Evolutionary conservation across 2,888 invertebrate genomes (phyloP).

Genomic region (Leptopterna dolabrata): DNA sequence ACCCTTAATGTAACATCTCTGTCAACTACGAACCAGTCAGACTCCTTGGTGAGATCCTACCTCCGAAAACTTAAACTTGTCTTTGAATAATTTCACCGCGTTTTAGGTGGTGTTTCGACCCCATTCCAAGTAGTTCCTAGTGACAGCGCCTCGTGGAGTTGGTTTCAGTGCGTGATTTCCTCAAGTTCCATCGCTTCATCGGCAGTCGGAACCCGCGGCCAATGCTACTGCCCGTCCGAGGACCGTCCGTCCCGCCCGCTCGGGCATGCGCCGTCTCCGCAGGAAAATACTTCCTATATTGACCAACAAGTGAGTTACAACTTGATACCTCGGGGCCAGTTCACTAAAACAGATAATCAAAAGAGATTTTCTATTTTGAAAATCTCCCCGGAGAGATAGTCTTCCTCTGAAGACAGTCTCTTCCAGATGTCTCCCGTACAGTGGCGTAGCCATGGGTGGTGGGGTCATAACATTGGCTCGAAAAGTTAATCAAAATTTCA

Average conservation of each 20-base stretch:
- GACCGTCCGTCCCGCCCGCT: neutral
- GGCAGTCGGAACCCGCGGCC: neutral
- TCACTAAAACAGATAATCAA: too few relatives aligned
- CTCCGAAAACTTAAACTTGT: neutral
- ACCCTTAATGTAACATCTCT: neutral
- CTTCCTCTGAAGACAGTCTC: too few relatives aligned
- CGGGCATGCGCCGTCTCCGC: neutral
- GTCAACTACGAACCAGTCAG: neutral
- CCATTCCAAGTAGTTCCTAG: conserved; percentile 7
- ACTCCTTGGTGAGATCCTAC: neutral
- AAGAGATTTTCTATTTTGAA: too few relatives aligned
- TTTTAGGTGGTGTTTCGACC: neutral
- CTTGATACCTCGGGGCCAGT: too few relatives aligned
- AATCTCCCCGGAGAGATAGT: too few relatives aligned
- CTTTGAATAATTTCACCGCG: neutral
- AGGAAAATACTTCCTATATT: conserved; percentile 11
- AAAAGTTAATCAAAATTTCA: too few relatives aligned
- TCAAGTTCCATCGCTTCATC: too few relatives aligned
- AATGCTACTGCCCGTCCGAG: neutral
- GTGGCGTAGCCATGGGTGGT: too few relatives aligned
- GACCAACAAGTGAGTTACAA: neutral
- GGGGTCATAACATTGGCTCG: too few relatives aligned
- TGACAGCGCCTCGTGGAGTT: neutral
- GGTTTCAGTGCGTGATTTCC: too few relatives aligned
- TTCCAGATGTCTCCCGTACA: too few relatives aligned